These are phyloP conservation scores for Platysteira castanea DNA, from an alignment of 2,113 vertebrate species.

Conservation along the genomic window DNA sequence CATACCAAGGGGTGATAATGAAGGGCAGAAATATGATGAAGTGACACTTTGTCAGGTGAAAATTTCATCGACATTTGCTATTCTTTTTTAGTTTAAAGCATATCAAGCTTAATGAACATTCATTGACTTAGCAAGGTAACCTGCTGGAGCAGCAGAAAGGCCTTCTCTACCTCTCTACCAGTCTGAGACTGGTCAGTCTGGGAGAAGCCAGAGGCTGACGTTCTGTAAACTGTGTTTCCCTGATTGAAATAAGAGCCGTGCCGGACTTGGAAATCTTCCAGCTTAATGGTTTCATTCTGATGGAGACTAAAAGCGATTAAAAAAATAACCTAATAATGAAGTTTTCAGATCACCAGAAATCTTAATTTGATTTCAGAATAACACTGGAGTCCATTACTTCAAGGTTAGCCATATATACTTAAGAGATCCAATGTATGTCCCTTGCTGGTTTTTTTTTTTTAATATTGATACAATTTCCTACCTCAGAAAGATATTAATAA, in stretches of 20 bases:
- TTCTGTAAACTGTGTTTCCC: not conserved
- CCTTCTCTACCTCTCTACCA: not conserved
- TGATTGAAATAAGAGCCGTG: not conserved
- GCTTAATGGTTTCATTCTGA: not conserved
- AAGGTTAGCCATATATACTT: not conserved
- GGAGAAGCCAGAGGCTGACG: not conserved
- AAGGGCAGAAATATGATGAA: not conserved
- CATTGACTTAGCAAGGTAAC: not conserved
- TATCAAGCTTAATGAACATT: not conserved
- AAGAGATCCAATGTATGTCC: not conserved
- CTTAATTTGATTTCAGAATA: not conserved
- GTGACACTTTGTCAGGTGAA: not conserved
- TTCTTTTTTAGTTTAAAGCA: not conserved
- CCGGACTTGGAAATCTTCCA: not conserved
- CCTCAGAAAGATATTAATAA: not conserved
- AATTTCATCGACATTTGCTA: not conserved
- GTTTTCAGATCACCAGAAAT: not conserved
- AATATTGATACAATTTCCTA: not conserved
- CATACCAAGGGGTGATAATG: not conserved
- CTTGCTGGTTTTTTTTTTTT: not conserved
- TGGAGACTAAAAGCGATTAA: not conserved
- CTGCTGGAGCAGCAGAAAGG: not conserved
- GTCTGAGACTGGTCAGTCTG: not conserved
- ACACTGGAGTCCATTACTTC: not conserved
- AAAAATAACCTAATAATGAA: not conserved